Evolutionary conservation across 1,140 invertebrate species (phyloP), one percentile per base, ranked within the genome.

Genomic region (Coenobita brevimanus): DNA sequence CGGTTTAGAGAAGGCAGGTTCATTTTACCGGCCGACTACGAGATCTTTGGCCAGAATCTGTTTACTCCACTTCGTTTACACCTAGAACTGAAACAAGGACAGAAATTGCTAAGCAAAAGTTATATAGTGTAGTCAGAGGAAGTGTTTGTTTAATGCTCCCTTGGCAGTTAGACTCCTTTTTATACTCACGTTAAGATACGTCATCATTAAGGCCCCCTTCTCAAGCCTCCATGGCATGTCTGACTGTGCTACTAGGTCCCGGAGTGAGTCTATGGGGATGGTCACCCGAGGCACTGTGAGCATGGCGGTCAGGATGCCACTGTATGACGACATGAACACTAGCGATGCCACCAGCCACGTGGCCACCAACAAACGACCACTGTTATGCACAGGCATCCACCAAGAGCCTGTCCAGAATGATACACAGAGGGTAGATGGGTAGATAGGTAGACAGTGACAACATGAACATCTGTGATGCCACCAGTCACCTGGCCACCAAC

Each of bases 261-360:
- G n/a, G n/a, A n/a, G n/a, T n/a, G n/a, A n/a, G n/a, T n/a, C n/a
- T n/a, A 79, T 79, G 46, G 76, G 76, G 57, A 79, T 79, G 6
- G n/a, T 30, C 21, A 79, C 76, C 41, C 50, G 41, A 17, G 76
- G 76, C 46, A 79, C 41, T 4, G 76, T 79, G 15, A 79, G 76
- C 76, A 50, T 79, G 30, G 76, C 76, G 1, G 76, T 79, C 30
- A 79, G 41, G 24, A 79, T 79, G 43, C 76, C 41, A 30, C 76
- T 79, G 76, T 54, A 79, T 2, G 43, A 79, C 15, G 76, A 79
- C 76, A 79, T 79, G 41, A 79, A 79, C 76, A 79, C 76, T 24
- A 79, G 76, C 17, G 76, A 79, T 50, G 76, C 76, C 76, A 79
- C 33, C n/a, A 79, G 21, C 76, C 76, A 79, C 3, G 76, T 79